Percentiles rank a stretch among this genome's conserved stretches.
Conservation (phyloP, 2,888 invertebrate species). For the Spilosoma lubricipeda region DNA sequence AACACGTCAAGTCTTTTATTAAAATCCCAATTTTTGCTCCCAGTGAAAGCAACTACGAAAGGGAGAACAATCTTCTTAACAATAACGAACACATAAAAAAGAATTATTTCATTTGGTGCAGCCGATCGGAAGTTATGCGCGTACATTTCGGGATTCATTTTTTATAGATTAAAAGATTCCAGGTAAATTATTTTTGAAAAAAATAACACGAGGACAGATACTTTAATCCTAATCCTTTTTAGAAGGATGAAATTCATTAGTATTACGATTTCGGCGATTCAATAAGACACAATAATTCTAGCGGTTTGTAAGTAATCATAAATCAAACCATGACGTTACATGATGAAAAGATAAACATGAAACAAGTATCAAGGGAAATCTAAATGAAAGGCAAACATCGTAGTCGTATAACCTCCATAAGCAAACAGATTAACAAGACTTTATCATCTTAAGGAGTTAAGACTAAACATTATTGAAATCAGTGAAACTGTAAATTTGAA, state of each 20-base stretch:
- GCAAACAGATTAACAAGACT: constrained; percentile 28
- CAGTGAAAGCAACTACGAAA: neutral
- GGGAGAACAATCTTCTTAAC: too few relatives aligned
- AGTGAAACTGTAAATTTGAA: neutral
- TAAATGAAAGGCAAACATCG: constrained; percentile 12
- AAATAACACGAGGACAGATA: too few relatives aligned
- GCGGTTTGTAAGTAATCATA: neutral
- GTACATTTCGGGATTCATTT: too few relatives aligned
- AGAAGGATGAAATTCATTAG: neutral
- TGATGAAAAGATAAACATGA: constrained; percentile 10
- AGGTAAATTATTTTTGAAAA: too few relatives aligned
- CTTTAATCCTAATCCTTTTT: neutral
- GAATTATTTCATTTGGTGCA: too few relatives aligned
- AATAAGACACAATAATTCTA: neutral
- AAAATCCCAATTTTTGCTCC: too few relatives aligned
- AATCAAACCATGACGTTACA: neutral
- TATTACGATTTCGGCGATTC: neutral
- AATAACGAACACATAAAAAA: too few relatives aligned
- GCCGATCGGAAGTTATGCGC: too few relatives aligned
- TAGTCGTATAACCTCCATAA: neutral
- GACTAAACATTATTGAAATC: neutral
- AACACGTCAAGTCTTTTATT: too few relatives aligned
- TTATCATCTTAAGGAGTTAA: constrained; percentile 1
- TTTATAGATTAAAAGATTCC: too few relatives aligned
- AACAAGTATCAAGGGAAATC: neutral